Conservation (phyloP, 2,113 vertebrate genomes). For the Anolis sagrei region DNA sequence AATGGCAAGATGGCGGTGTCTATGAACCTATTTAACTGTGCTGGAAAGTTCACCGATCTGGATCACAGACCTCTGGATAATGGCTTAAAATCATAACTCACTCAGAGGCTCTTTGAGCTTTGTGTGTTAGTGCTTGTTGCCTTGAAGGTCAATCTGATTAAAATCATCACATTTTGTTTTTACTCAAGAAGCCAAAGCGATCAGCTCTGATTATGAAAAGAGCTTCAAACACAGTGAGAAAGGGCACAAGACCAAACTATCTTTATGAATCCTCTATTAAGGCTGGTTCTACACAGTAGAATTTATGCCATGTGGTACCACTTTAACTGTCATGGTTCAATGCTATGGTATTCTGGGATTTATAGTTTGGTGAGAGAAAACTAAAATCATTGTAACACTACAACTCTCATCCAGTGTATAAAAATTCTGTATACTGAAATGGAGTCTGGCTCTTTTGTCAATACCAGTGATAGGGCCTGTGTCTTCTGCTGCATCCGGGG, state of each 20-base stretch:
- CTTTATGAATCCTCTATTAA: background rate
- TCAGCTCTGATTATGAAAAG: fast-evolving
- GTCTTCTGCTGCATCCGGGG: no score
- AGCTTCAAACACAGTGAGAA: fast-evolving
- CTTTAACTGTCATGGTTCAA: no score
- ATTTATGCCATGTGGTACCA: no score
- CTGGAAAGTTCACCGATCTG: conserved; percentile 23
- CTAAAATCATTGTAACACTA: no score
- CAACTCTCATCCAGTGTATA: no score
- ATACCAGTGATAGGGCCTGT: no score
- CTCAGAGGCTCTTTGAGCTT: background rate
- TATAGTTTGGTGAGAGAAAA: no score
- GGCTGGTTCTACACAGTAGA: no score
- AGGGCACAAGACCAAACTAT: fast-evolving
- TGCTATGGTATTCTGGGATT: no score
- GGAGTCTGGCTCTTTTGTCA: no score
- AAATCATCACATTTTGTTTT: background rate
- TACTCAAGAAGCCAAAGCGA: background rate
- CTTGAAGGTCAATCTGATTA: background rate
- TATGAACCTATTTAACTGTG: conserved; percentile 40
- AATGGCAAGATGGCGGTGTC: conserved; percentile 72
- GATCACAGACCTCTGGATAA: conserved; percentile 50
- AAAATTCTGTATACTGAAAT: no score
- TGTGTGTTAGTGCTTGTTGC: background rate
- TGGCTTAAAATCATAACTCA: conserved; percentile 17